Conservation (phyloP, 2,797 vertebrate genomes). For the Cetoscarus ocellatus region DNA sequence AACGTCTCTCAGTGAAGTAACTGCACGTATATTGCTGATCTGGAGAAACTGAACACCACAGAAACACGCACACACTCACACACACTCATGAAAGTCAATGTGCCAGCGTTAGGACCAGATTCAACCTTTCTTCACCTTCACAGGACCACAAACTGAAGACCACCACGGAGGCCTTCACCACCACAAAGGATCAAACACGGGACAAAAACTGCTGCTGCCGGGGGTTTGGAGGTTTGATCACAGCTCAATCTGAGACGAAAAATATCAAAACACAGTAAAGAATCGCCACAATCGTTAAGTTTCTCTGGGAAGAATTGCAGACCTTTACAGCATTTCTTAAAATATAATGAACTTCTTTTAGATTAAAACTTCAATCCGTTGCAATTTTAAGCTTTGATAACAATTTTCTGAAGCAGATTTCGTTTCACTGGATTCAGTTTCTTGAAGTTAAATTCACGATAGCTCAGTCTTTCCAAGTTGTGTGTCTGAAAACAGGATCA, state of each 20-base stretch:
- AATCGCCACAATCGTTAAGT: too few relatives aligned
- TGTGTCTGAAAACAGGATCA: too few relatives aligned
- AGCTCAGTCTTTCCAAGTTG: too few relatives aligned
- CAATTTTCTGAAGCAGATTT: too few relatives aligned
- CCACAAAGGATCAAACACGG: constrained; percentile 18
- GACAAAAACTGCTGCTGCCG: constrained; percentile 23
- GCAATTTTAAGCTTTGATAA: too few relatives aligned
- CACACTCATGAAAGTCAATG: constrained; percentile 36
- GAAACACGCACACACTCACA: constrained; percentile 24
- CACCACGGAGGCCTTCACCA: constrained; percentile 30
- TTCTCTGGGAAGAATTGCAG: too few relatives aligned
- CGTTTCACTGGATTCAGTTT: too few relatives aligned
- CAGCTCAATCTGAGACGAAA: not conserved
- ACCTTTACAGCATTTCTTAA: too few relatives aligned
- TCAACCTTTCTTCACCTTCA: constrained; percentile 34
- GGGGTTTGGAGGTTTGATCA: not conserved
- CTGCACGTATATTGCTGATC: constrained; percentile 77
- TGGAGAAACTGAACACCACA: constrained; percentile 55
- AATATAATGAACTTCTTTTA: too few relatives aligned
- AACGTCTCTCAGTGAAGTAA: constrained; percentile 66
- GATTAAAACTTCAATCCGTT: too few relatives aligned
- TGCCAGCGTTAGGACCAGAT: constrained; percentile 28
- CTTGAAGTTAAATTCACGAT: too few relatives aligned
- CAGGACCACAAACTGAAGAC: constrained; percentile 33
- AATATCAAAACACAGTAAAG: not conserved